These are phyloP conservation scores for Notothenia rossii DNA, from an alignment of 2,113 vertebrate genomes.

Conservation along the genomic window DNA sequence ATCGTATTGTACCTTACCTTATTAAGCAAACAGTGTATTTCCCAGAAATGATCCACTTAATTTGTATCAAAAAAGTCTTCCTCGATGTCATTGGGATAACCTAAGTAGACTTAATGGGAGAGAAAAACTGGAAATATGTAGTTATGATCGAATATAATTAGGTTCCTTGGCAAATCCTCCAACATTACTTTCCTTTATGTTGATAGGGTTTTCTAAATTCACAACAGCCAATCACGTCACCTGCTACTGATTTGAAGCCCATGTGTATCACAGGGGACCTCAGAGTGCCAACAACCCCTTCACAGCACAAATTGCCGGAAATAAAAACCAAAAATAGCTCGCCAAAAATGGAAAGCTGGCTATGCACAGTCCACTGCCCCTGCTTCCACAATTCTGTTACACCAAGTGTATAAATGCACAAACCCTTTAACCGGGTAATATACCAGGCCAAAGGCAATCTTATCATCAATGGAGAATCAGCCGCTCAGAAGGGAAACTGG, in stretches of 20 bases:
- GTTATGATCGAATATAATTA: background rate
- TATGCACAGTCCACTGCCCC: conserved; percentile 27
- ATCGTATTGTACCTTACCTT: too few species aligned
- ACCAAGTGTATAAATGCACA: conserved; percentile 16
- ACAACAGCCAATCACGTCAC: background rate
- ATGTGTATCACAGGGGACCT: background rate
- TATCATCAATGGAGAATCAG: conserved; percentile 16
- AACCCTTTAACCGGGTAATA: conserved; percentile 11
- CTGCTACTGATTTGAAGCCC: background rate
- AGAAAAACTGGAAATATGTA: background rate
- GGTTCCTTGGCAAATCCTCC: background rate
- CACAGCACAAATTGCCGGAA: conserved; percentile 30
- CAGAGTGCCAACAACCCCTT: conserved; percentile 6
- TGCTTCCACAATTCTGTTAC: conserved; percentile 12
- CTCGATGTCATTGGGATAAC: background rate
- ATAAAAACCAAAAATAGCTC: conserved; percentile 20
- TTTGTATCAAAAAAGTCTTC: background rate
- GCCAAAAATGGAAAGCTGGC: conserved; percentile 23
- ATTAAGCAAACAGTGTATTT: background rate
- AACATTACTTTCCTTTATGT: background rate
- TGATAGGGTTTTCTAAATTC: background rate
- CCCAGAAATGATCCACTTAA: background rate
- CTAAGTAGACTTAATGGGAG: background rate
- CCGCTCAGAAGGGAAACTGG: background rate
- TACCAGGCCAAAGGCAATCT: background rate